Conservation (phyloP, 2,888 invertebrate species). For the Nasonia oneida region DNA sequence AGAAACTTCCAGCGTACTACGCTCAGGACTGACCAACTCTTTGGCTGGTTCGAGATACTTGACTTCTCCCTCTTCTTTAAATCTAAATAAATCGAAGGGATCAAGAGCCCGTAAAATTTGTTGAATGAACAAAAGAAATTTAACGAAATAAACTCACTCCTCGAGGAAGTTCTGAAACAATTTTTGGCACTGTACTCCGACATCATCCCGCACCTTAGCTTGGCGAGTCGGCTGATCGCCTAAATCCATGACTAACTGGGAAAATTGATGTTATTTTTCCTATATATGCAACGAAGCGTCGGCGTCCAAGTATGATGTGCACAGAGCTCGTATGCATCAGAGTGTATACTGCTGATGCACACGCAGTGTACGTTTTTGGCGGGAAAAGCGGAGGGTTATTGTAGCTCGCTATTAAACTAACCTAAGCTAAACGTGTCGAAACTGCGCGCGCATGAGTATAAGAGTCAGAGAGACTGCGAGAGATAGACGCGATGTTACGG, state of each 20-base stretch:
- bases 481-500: not conserved
- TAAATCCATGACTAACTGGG: slow-evolving; percentile 86
- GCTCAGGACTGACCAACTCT: slow-evolving; percentile 91
- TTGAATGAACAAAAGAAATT: not conserved
- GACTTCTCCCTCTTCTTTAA: slow-evolving; percentile 91
- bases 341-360: not conserved
- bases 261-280: not conserved
- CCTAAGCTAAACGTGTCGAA: too few relatives aligned
- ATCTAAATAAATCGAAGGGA: slow-evolving; percentile 74
- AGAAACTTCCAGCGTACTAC: slow-evolving; percentile 94
- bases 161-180: slow-evolving; percentile 97
- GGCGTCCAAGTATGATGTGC: not conserved
- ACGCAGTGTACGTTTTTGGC: not conserved
- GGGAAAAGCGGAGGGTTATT: not conserved
- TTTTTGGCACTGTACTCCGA: slow-evolving; percentile 96
- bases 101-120: not conserved
- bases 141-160: slow-evolving; percentile 84
- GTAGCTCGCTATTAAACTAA: too few relatives aligned
- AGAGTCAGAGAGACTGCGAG: too few relatives aligned
- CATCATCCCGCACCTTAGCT: slow-evolving; percentile 91
- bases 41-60: slow-evolving; percentile 93
- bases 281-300: not conserved
- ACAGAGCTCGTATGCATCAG: too few relatives aligned
- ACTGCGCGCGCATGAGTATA: too few relatives aligned
- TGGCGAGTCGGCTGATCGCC: slow-evolving; percentile 88